Percentiles rank a stretch among this genome's conserved stretches.
Evolutionary conservation across 2,113 vertebrate genomes (phyloP).

Genomic region (Corythaeola cristata): DNA sequence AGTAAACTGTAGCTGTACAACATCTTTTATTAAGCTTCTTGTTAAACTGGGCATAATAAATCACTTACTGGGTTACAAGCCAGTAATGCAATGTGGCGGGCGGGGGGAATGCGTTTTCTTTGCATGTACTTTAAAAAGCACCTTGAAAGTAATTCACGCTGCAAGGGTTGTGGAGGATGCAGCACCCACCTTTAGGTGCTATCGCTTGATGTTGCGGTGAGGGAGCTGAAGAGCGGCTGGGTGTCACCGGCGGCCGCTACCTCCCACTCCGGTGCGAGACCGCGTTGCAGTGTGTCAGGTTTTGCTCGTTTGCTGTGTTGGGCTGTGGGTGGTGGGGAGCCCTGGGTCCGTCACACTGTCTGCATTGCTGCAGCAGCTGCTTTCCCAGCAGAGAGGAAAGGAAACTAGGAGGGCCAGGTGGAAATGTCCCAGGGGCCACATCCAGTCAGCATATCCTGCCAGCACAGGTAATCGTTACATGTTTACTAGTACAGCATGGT

Average conservation of each 20-base stretch:
- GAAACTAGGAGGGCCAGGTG: background rate
- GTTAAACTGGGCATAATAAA: background rate
- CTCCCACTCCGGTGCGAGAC: background rate
- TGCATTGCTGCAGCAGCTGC: background rate
- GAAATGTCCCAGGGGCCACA: background rate
- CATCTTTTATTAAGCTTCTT: background rate
- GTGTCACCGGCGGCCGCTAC: background rate
- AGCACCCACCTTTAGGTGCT: background rate
- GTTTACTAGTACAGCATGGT: background rate
- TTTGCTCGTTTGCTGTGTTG: background rate
- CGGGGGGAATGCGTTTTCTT: background rate
- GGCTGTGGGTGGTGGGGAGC: background rate
- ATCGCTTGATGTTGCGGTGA: background rate
- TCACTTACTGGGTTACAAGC: background rate
- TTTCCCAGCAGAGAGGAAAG: background rate
- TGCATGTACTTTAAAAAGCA: background rate
- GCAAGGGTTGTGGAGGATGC: background rate
- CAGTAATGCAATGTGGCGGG: background rate
- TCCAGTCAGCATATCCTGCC: background rate
- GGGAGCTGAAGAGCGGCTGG: background rate
- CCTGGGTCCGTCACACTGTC: background rate
- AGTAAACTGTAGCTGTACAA: background rate
- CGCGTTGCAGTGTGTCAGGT: rapidly evolving
- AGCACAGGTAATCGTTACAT: background rate
- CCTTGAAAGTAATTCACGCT: background rate